Evolutionary conservation across 2,888 invertebrate genomes (phyloP), one percentile per base, ranked within the genome.

Genomic region (Cephus rjabovi): DNA sequence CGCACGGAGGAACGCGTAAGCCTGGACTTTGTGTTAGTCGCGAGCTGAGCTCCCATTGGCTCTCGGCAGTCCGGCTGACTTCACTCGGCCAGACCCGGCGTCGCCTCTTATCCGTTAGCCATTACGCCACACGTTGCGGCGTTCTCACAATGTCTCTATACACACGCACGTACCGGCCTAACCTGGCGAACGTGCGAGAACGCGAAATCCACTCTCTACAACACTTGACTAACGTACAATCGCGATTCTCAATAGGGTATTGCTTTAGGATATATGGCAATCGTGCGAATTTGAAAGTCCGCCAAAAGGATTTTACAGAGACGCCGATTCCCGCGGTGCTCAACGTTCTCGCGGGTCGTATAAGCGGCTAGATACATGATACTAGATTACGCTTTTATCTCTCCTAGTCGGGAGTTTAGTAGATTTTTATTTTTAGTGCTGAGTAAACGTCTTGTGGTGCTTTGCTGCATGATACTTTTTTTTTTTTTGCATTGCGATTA

Each of bases 11-110:
- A 56, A 56, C 56, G 56, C 23, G 56, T 9, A 56, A 23, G 56
- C 56, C 23, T 23, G 0, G 23, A 56, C 56, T 9, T 23, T 23
- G 56, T 56, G 56, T 56, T 56, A 23, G 23, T 9, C 56, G 56
- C 23, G 4, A 23, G 56, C 15, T 56, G 56, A 56, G 30, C 75
- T 12, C 75, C 69, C 56, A 77, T 79, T 76, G 78, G 78, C 70
- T 76, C 75, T 73, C 82, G 85, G 79, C 77, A 82, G 83, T 56
- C 84, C 81, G 82, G 85, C 79, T 81, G 86, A 82, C 85, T 80
- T 69, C 23, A 56, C 56, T 56, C 83, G 75, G 70, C 77, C 81
- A 86, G 86, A 87, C 86, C 78, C 83, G 84, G 83, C 76, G 86
- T 86, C 86, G 87, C 87, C 86, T 82, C 80, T 80, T 84, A 78